Base-by-base conservation (phyloP, 2,113 vertebrate species). In the Corythornis vintsioides region DNA sequence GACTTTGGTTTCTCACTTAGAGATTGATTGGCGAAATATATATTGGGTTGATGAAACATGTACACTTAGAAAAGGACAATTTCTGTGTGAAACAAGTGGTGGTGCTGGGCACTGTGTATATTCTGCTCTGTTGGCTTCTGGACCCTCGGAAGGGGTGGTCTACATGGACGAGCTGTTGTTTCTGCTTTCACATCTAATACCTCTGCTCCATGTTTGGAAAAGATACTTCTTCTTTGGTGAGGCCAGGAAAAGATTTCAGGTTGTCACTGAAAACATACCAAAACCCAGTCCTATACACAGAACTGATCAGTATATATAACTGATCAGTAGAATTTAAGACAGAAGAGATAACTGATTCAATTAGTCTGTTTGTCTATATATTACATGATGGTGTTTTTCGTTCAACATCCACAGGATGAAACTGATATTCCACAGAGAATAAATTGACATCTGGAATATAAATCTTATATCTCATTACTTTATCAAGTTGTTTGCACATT, bases 141-240 rank as follows among this genome's bases (percentile, higher is more conserved):
- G 19, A 13, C 76, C 45, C 69, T 26, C 45, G 69, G 38, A 42
- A 70, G 64, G 43, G 18, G 80, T 73, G 13, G 28, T 8, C 63
- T n/a, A 0, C n/a, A 10, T 17, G 11, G 40, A 55, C 42, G 31
- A 42, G 6, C n/a, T 50, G 0, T 3, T 29, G 3, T 13, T 92
- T 73, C 64, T 77, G 25, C 33, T 78, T 81, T 83, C 67, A 50
- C 22, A 35, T 19, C 55, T 28, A 10, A 45, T 19, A 3, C 19
- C 59, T 55, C 31, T 61, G 15, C 5, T 11, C 45, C 13, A 3
- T 4, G 38, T 19, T 40, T 71, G 35, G 45, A 70, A 86, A 86
- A 60, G 9, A 8, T 2, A 35, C 84, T 40, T 89, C 78, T 63
- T 7, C 35, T 60, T 48, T n/a, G 15, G n/a, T 73, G 29, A 72